phyloP scores from a whole-genome alignment of 2,113 vertebrate species.

The sheep (Ovis aries) region DNA sequence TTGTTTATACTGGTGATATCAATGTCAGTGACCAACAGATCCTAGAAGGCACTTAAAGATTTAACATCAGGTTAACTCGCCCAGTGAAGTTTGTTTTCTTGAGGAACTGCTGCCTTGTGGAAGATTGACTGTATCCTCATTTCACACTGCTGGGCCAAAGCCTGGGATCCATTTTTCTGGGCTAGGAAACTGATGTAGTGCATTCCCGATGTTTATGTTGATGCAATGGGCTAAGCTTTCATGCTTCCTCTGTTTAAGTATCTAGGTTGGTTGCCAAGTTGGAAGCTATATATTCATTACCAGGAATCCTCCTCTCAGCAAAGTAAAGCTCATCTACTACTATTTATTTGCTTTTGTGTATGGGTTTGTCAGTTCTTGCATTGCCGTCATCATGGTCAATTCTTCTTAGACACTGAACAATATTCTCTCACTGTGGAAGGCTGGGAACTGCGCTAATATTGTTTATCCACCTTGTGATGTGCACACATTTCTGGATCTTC shows the following conservation, averaged over 20 bases:
- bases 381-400: too few relatives aligned
- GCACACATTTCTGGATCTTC: too few relatives aligned
- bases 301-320: constrained; percentile 85
- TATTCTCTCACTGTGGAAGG: too few relatives aligned
- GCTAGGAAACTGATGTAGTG: constrained; percentile 91
- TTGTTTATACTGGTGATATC: constrained; percentile 93
- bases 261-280: constrained; percentile 86
- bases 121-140: constrained; percentile 89
- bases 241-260: constrained; percentile 94
- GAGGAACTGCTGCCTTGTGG: constrained; percentile 89
- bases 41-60: constrained; percentile 87
- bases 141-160: constrained; percentile 97
- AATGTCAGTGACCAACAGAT: constrained; percentile 88
- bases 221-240: constrained; percentile 97
- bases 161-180: constrained; percentile 92
- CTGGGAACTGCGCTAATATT: too few relatives aligned
- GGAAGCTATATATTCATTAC: constrained; percentile 92
- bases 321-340: too few relatives aligned
- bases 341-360: too few relatives aligned
- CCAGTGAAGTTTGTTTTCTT: constrained; percentile 92
- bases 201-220: constrained; percentile 92
- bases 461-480: too few relatives aligned
- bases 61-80: constrained; percentile 87
- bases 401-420: too few relatives aligned
- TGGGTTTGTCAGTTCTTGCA: too few relatives aligned